These are phyloP conservation scores for Pithys albifrons DNA, from an alignment of 2,113 vertebrate species.

Conservation along the genomic window DNA sequence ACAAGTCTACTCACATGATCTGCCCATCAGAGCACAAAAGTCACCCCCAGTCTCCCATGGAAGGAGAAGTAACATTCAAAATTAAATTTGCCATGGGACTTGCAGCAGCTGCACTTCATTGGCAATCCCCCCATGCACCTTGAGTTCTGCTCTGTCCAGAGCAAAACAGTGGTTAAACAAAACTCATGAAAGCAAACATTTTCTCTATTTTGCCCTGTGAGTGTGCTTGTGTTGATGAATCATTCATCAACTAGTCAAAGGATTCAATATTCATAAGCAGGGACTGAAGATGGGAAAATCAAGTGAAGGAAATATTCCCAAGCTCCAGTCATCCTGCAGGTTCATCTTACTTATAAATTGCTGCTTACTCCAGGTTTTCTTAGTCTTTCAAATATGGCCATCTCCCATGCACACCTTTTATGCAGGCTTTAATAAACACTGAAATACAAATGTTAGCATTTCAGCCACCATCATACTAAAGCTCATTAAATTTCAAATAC, in stretches of 20 bases:
- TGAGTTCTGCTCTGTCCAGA: background rate
- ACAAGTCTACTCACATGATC: background rate
- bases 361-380: background rate
- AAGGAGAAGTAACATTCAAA: background rate
- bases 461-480: background rate
- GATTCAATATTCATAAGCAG: constrained; percentile 40
- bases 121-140: background rate
- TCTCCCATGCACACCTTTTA: background rate
- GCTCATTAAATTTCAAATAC: constrained; percentile 15
- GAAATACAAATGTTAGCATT: background rate
- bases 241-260: constrained; percentile 27
- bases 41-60: background rate
- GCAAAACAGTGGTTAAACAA: background rate
- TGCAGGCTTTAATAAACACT: background rate
- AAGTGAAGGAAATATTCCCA: background rate
- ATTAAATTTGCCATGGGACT: background rate
- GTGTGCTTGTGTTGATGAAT: constrained; percentile 14
- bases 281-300: background rate
- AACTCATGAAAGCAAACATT: constrained; percentile 3
- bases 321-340: background rate
- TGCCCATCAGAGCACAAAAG: background rate
- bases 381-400: background rate
- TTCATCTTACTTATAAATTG: background rate
- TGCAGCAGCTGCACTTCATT: background rate
- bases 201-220: background rate